Base-by-base conservation (phyloP, 2,888 invertebrate species). In the Hyles lineata region DNA sequence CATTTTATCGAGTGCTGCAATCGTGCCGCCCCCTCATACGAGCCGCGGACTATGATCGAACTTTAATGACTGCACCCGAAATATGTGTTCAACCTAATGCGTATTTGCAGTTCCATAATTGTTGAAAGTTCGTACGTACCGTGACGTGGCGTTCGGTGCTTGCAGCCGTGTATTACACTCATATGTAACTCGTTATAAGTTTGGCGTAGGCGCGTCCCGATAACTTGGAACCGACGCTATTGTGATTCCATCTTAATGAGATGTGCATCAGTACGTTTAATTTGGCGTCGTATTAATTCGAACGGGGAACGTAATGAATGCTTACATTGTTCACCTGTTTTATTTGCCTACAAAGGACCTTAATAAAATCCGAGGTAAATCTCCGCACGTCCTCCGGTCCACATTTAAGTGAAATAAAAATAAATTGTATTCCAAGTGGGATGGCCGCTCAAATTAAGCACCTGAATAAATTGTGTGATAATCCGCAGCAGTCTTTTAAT, bases 381-480 rank as follows among this genome's bases (percentile, higher is more conserved):
- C 90, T 90, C 86, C 81, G 83, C 84, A 77, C 83, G 85, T 86
- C 85, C 84, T 80, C 78, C 83, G 83, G 83, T 83, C 87, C 86
- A 86, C 85, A 89, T 89, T 92, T 91, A 91, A 93, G 90, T 90
- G 91, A 92, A 93, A 93, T 93, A 93, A 93, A 92, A 92, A 92
- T 91, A 93, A 93, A 93, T 92, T 91, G 88, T 87, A 82, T 89
- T 85, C 89, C 88, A 91, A 93, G 91, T 90, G 90, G 90, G 89
- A 90, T 91, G 86, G 92, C 88, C 90, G 89, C 92, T 92, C 91
- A 93, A 94, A 94, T 93, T 92, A 94, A 94, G 93, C 94, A 93
- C 93, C 94, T 93, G 94, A 93, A 94, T 94, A 94, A 94, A 94
- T 94, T 94, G 92, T 91, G 92, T 90, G 93, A 93, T 94, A 94